Evolutionary conservation across 2,888 invertebrate species (phyloP).

Genomic region (Melipona bicolor): DNA sequence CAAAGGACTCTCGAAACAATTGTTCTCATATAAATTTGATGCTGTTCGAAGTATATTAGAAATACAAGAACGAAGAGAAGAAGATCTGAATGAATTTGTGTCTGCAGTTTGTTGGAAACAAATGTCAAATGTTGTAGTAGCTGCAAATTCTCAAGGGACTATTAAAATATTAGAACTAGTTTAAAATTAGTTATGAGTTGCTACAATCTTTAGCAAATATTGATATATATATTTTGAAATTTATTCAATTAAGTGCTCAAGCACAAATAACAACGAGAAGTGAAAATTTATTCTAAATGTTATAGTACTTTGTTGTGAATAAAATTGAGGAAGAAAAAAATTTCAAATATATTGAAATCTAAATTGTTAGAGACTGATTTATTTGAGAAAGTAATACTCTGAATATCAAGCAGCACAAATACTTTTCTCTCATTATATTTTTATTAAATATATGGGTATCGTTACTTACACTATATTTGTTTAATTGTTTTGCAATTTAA

Average conservation of each 20-base stretch:
- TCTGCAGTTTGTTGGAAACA: constrained; percentile 98
- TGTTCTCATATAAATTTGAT: constrained; percentile 95
- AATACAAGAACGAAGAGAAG: constrained; percentile 89
- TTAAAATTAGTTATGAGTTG: constrained; percentile 79
- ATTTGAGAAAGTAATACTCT: constrained; percentile 54
- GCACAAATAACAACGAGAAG: constrained; percentile 59
- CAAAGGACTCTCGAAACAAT: constrained; percentile 93
- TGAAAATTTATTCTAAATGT: constrained; percentile 66
- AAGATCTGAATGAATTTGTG: constrained; percentile 96
- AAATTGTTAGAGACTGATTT: constrained; percentile 60
- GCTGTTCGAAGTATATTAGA: constrained; percentile 91
- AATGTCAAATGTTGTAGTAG: constrained; percentile 93
- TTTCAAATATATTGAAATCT: constrained; percentile 43
- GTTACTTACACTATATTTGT: constrained; percentile 51
- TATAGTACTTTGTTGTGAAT: constrained; percentile 45
- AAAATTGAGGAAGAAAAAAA: constrained; percentile 20
- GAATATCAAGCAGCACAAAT: constrained; percentile 53
- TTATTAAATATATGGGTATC: constrained; percentile 35
- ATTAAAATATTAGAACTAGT: constrained; percentile 94
- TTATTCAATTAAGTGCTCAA: constrained; percentile 47
- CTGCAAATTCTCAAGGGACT: constrained; percentile 97
- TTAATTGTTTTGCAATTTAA: constrained; percentile 47
- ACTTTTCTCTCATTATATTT: constrained; percentile 48
- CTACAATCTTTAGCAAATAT: constrained; percentile 3
- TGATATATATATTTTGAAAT: constrained; percentile 26